These are phyloP conservation scores for Coilia nasus DNA, from an alignment of 2,797 vertebrate species.

Conservation along the genomic window DNA sequence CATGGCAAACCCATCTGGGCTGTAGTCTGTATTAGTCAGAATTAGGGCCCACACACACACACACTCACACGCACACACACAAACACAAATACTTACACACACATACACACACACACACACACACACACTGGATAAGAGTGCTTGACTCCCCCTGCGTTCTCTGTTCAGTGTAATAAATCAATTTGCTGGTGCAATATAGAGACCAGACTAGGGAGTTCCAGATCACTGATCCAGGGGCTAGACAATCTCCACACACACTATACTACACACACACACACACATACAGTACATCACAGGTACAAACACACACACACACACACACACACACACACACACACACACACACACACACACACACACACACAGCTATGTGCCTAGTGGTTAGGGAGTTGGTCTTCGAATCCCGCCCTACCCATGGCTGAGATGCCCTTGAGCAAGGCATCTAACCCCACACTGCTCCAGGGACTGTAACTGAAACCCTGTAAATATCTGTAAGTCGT, in stretches of 20 bases:
- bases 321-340: not conserved
- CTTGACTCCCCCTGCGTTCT: not conserved
- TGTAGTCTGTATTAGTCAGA: not conserved
- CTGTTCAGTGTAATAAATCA: conserved; percentile 4
- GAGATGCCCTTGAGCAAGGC: too few species aligned
- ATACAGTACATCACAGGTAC: too few species aligned
- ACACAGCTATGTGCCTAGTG: too few species aligned
- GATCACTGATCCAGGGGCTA: not conserved
- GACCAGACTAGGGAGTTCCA: not conserved
- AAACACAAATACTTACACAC: not conserved
- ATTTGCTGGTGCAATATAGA: not conserved
- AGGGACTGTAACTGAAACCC: too few species aligned
- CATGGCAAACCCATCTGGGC: conserved; percentile 2
- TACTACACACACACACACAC: too few species aligned
- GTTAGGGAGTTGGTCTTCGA: too few species aligned
- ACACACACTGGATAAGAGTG: not conserved
- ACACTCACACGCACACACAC: not conserved
- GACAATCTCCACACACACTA: too few species aligned
- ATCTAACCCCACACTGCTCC: too few species aligned
- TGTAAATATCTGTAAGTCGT: too few species aligned
- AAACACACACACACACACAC: not conserved
- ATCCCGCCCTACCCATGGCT: too few species aligned
- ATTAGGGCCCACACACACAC: not conserved
- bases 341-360: too few species aligned
- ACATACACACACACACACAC: not conserved